Evolutionary conservation across 1,140 invertebrate genomes (phyloP), one percentile per base, ranked within the genome.

Genomic region (Drosophila jambulina): DNA sequence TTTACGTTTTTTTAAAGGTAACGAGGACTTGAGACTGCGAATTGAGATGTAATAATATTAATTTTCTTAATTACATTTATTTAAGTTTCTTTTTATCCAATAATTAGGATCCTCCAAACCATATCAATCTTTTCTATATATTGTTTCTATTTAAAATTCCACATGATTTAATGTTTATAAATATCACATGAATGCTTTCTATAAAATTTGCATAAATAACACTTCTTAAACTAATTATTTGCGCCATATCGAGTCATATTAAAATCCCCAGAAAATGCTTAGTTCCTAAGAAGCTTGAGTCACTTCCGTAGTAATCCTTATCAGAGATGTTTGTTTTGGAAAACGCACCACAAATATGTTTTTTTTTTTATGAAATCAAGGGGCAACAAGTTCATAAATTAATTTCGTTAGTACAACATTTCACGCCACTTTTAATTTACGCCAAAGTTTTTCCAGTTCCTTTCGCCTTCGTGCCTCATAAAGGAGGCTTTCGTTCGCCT

Each of bases 401-500:
- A 19, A 64, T 58, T 58, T 15, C 13, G 3, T 25, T 10, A 60
- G 42, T 68, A 49, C n/a, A 58, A 36, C 7, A 69, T 27, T 70
- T 29, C 29, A 58, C 8, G 29, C 19, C 43, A 56, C 51, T 57
- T 61, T 46, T 60, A 60, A 60, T 46, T 67, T 61, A n/a, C n/a
- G 32, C 25, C 21, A 25, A 45, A 49, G 23, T 61, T 61, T 40
- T n/a, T 2, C 40, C 32, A 57, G 23, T 25, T 34, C 21, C 8
- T 46, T 59, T 74, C 15, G 29, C 45, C 72, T 76, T 54, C 38
- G 49, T 32, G n/a, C 17, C 38, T 23, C 60, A 51, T 58, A 27
- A 58, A 38, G 29, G 51, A 69, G 29, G 27, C 61, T 45, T 51
- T 27, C 72, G 38, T 76, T 67, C 23, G 23, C 67, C 69, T 72